Conservation (phyloP, 2,113 vertebrate genomes). For the Chaetodon trifascialis region DNA sequence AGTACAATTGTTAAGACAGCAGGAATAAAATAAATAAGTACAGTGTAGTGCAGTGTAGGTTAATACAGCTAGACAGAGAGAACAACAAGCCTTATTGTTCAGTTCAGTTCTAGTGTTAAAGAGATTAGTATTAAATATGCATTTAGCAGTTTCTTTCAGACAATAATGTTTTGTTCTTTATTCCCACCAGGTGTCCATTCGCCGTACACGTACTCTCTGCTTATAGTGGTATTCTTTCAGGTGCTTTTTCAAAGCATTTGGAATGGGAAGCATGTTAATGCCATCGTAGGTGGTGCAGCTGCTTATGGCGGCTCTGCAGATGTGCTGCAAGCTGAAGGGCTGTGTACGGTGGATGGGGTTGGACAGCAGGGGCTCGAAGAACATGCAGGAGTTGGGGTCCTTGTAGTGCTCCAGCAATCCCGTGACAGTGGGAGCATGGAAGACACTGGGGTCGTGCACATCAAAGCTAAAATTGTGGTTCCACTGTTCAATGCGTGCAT, state of each 20-base stretch:
- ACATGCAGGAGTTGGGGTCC: conserved; percentile 90
- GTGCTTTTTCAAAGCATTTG: conserved; percentile 87
- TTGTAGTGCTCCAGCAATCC: conserved; percentile 89
- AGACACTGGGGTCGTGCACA: conserved; percentile 89
- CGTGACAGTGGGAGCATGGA: conserved; percentile 86
- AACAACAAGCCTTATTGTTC: conserved; percentile 23
- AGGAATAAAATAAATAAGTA: conserved; percentile 78
- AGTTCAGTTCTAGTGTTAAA: not conserved
- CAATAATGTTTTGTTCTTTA: conserved; percentile 42
- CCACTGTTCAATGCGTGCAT: conserved; percentile 90
- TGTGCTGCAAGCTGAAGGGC: conserved; percentile 86
- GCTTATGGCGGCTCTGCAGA: conserved; percentile 86
- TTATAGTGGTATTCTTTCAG: conserved; percentile 91
- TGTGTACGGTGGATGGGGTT: conserved; percentile 84
- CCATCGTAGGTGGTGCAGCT: conserved; percentile 87
- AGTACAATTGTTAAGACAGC: conserved; percentile 66
- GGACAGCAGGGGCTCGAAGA: conserved; percentile 89
- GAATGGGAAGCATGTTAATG: conserved; percentile 86
- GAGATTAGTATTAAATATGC: conserved; percentile 35
- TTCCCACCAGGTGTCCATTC: conserved; percentile 87
- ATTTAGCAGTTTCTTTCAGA: conserved; percentile 40
- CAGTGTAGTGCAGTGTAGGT: conserved; percentile 54
- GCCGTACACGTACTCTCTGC: conserved; percentile 85
- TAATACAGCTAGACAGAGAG: conserved; percentile 49
- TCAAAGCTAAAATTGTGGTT: conserved; percentile 91